Evolutionary conservation across 2,797 vertebrate species (phyloP).

Genomic region (Pangasius krempfi): DNA sequence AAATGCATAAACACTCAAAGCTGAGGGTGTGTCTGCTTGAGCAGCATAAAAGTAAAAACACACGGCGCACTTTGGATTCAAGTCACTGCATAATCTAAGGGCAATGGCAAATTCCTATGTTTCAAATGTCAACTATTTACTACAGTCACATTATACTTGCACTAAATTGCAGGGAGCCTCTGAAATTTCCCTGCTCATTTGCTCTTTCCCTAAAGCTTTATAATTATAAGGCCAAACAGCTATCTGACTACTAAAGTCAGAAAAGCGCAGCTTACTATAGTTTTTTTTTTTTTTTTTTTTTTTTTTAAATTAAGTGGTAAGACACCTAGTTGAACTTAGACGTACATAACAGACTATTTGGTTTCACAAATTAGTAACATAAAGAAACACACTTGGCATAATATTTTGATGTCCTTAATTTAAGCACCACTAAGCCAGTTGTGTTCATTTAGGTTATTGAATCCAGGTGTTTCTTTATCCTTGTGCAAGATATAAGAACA

Average conservation of each 20-base stretch:
- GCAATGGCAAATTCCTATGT: not conserved
- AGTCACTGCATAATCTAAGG: constrained; percentile 17
- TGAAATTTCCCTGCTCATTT: constrained; percentile 17
- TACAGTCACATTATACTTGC: constrained; percentile 1
- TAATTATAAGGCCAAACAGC: constrained; percentile 12
- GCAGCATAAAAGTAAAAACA: constrained; percentile 36
- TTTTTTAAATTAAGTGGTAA: not conserved
- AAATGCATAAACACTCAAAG: constrained; percentile 38
- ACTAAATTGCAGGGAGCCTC: constrained; percentile 14
- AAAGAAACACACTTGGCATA: constrained; percentile 19
- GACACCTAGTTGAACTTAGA: not conserved
- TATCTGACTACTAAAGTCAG: not conserved
- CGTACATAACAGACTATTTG: constrained; percentile 18
- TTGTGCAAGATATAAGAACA: constrained; percentile 5
- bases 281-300: too few species aligned
- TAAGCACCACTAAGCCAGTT: constrained; percentile 11
- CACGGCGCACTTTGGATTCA: constrained; percentile 21
- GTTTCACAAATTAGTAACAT: constrained; percentile 18
- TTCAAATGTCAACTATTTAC: constrained; percentile 10
- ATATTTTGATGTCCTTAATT: constrained; percentile 32
- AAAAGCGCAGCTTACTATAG: not conserved
- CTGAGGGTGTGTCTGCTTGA: constrained; percentile 37
- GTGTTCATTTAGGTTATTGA: constrained; percentile 11
- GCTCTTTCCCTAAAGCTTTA: constrained; percentile 6
- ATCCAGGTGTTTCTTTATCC: constrained; percentile 18